phyloP scores from a whole-genome alignment of 1,140 invertebrate species.

The Hyles euphorbiae region DNA sequence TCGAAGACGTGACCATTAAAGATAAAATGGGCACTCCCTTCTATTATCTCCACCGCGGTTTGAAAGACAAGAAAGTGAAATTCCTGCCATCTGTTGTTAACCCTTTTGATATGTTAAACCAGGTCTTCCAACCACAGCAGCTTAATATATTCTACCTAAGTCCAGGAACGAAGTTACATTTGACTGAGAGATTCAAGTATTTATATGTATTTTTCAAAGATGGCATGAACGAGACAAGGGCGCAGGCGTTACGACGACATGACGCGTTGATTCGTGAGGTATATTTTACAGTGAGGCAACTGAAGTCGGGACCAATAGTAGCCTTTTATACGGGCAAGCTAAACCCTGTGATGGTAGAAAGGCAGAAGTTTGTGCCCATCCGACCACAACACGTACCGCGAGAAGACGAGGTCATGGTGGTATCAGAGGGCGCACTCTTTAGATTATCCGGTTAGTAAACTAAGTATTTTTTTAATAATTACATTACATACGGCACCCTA shows the following conservation, averaged over 20 bases:
- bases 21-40: conserved; percentile 42
- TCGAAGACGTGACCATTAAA: conserved; percentile 43
- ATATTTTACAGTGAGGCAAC: conserved; percentile 24
- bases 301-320: conserved; percentile 30
- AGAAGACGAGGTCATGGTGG: conserved; percentile 30
- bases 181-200: conserved; percentile 37
- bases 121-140: conserved; percentile 27
- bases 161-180: conserved; percentile 29
- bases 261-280: conserved; percentile 47
- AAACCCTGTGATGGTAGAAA: conserved; percentile 36
- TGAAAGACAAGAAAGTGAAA: conserved; percentile 32
- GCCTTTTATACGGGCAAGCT: conserved; percentile 52
- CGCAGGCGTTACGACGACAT: conserved; percentile 34
- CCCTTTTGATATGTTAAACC: conserved; percentile 36
- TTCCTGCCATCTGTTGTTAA: conserved; percentile 40
- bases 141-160: conserved; percentile 36
- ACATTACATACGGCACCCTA: no score
- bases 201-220: conserved; percentile 54
- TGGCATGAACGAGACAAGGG: conserved; percentile 27
- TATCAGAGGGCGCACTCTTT: conserved; percentile 38
- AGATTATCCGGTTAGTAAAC: conserved; percentile 37
- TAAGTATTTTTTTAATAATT: no score
- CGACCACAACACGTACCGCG: conserved; percentile 12
- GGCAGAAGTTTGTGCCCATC: conserved; percentile 16
- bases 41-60: conserved; percentile 26